phyloP scores from a whole-genome alignment of 2,888 invertebrate genomes.

The Axea sp. region DNA sequence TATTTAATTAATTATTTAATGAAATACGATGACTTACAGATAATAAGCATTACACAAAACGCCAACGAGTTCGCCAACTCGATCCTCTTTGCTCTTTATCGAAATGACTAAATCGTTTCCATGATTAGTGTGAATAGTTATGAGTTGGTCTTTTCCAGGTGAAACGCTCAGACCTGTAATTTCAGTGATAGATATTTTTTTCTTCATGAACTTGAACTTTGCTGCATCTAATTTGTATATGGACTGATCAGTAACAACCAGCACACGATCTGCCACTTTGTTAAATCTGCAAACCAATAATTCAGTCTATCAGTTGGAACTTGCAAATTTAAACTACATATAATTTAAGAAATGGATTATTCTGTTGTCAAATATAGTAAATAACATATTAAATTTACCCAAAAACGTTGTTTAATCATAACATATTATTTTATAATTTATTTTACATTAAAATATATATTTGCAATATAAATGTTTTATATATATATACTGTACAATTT shows the following conservation, averaged over 20 bases:
- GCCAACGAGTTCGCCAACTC: conserved; percentile 93
- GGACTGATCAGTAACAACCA: conserved; percentile 90
- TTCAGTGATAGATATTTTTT: conserved; percentile 90
- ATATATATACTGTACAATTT: too few relatives aligned
- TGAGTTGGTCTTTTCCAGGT: conserved; percentile 91
- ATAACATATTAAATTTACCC: too few relatives aligned
- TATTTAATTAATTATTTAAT: too few relatives aligned
- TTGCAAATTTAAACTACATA: too few relatives aligned
- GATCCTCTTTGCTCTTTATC: conserved; percentile 84
- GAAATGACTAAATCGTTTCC: conserved; percentile 95
- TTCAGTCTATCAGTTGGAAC: too few relatives aligned
- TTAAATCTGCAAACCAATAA: conserved; percentile 80
- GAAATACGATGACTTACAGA: conserved; percentile 86
- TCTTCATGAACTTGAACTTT: conserved; percentile 93
- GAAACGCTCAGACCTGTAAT: conserved; percentile 92
- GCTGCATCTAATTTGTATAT: conserved; percentile 93
- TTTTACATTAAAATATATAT: too few relatives aligned
- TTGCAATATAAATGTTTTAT: too few relatives aligned
- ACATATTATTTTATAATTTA: too few relatives aligned
- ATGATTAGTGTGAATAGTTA: conserved; percentile 90
- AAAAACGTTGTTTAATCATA: too few relatives aligned
- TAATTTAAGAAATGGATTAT: too few relatives aligned
- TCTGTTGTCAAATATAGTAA: too few relatives aligned
- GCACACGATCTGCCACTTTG: conserved; percentile 92
- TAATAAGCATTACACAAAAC: conserved; percentile 87